phyloP scores from a whole-genome alignment of 2,113 vertebrate genomes.

The Pipa parva region DNA sequence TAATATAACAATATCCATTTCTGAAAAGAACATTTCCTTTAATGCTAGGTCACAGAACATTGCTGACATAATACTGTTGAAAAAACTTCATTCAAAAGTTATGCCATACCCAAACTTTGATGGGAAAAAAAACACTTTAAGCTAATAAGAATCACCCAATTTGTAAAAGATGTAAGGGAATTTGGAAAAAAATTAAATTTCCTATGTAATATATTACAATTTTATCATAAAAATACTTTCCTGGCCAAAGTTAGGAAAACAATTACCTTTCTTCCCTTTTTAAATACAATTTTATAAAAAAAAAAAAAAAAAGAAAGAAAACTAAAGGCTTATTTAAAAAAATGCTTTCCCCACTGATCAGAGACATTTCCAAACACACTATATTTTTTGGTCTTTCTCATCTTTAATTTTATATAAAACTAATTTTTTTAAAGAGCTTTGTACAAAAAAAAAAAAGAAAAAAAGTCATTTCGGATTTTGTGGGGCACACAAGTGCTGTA shows the following conservation, averaged over 20 bases:
- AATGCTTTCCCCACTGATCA: background rate
- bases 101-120: no score
- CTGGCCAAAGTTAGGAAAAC: constrained; percentile 23
- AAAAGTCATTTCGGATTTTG: constrained; percentile 1
- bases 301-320: background rate
- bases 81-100: no score
- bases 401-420: constrained; percentile 26
- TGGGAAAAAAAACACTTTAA: no score
- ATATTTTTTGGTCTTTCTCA: constrained; percentile 17
- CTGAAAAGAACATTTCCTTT: no score
- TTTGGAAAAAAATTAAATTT: constrained; percentile 8
- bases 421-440: constrained; percentile 28
- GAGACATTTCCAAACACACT: background rate
- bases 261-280: background rate
- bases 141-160: no score
- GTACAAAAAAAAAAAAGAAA: constrained; percentile 27
- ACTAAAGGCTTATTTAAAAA: no score
- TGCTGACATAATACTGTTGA: no score
- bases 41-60: no score
- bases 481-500: background rate
- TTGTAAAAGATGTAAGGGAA: no score
- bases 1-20: no score
- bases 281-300: constrained; percentile 16
- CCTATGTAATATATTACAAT: constrained; percentile 38
- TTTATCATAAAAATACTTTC: constrained; percentile 41